Evolutionary conservation across 2,113 vertebrate species (phyloP).

Genomic region (Chloropsis hardwickii): DNA sequence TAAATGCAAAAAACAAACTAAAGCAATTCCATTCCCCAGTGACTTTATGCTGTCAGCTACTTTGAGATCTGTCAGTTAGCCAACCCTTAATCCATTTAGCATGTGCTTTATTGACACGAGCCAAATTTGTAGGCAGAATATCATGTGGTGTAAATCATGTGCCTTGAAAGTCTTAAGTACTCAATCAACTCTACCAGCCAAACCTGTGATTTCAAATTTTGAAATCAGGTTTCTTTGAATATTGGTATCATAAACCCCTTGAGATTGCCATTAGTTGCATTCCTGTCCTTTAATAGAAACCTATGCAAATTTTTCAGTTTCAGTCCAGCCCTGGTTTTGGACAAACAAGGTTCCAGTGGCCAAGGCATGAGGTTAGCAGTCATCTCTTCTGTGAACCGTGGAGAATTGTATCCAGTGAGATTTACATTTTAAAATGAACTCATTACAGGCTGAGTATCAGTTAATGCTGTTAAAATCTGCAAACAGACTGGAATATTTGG

Average conservation of each 20-base stretch:
- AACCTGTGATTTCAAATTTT: not conserved
- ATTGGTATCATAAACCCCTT: not conserved
- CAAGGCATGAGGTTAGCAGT: not conserved
- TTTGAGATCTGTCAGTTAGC: constrained; percentile 15
- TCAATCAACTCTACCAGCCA: not conserved
- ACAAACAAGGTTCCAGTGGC: not conserved
- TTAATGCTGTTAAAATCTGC: not conserved
- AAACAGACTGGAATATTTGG: not conserved
- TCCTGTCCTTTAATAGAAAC: not conserved
- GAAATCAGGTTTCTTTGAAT: not conserved
- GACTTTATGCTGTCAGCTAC: not conserved
- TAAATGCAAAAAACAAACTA: constrained; percentile 7
- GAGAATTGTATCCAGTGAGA: not conserved
- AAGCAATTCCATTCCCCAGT: not conserved
- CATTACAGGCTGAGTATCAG: not conserved
- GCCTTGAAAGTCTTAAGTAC: not conserved
- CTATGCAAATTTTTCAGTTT: not conserved
- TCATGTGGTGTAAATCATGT: not conserved
- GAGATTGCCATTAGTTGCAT: not conserved
- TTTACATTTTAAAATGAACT: not conserved
- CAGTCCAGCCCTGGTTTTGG: not conserved
- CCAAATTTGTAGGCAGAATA: not conserved
- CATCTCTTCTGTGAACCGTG: not conserved
- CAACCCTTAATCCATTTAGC: not conserved
- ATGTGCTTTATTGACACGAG: not conserved